Conservation (phyloP, 1,140 invertebrate genomes). For the Papilio glaucus region DNA sequence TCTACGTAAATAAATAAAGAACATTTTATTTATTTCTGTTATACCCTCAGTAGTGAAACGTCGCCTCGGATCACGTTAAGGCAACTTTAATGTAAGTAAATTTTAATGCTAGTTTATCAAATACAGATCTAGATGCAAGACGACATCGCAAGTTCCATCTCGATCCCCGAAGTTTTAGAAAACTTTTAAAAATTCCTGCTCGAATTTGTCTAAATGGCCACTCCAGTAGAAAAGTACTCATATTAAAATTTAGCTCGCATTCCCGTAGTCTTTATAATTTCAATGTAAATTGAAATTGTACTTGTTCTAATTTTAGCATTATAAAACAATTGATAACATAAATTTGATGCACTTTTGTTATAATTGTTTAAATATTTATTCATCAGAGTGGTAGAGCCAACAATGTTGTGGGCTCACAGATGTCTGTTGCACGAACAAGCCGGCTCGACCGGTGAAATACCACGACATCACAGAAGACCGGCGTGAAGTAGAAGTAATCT, state of each 20-base stretch:
- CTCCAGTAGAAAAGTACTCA: neutral
- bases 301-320: too few species aligned
- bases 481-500: too few species aligned
- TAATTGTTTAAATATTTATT: too few species aligned
- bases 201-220: constrained; percentile 11
- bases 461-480: too few species aligned
- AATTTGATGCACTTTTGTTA: neutral
- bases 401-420: too few species aligned
- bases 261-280: neutral
- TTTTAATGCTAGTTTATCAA: neutral
- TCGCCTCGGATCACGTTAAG: neutral
- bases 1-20: too few species aligned
- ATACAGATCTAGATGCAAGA: neutral
- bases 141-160: neutral
- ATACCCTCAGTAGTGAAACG: too few species aligned
- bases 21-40: neutral
- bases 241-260: neutral
- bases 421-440: too few species aligned
- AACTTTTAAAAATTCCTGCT: constrained; percentile 16
- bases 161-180: neutral
- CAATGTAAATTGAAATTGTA: too few species aligned
- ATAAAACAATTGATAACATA: neutral
- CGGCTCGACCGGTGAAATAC: too few species aligned
- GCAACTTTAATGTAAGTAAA: constrained; percentile 11
- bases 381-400: too few species aligned